Evolutionary conservation across 2,797 vertebrate genomes (phyloP), one percentile per base, ranked within the genome.

Genomic region (Neostethus bicornis): DNA sequence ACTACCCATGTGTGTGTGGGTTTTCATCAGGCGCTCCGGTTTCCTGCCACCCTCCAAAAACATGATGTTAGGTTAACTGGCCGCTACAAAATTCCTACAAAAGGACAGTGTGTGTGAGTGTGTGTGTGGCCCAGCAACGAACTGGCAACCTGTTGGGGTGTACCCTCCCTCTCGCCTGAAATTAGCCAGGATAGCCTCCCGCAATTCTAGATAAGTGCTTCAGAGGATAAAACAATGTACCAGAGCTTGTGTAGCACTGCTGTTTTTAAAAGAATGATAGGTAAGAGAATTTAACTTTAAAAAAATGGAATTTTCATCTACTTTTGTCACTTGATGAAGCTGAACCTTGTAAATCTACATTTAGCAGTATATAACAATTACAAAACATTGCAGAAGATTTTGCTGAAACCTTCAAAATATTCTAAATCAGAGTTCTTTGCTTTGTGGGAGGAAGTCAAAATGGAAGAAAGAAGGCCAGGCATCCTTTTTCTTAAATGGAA

Each of bases 361-460:
- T 88, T 87, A 84, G 72, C 85, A 80, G 80, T n/a, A n/a, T n/a
- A n/a, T n/a, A n/a, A 79, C 81, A 85, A n/a, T 84, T 85, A 84
- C 66, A 69, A 73, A 55, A 65, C 70, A 57, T 80, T 72, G 73
- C 79, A 74, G 80, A 81, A 87, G 73, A 77, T 58, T 64, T 58
- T 77, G 79, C 79, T 77, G 71, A 66, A 78, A 84, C 74, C 67
- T 69, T 65, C 61, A 43, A 52, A 73, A 68, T 39, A 60, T 59
- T 57, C 57, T 28, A 61, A 5, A 54, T 66, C 66, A 32, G 64
- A 66, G 57, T 66, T 77, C 49, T 48, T 58, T 50, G 55, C 66
- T 70, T 66, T 71, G 67, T 55, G 80, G 75, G 31, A 68, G 44
- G 26, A 63, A 77, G 70, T 51, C 75, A 85, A 89, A 81, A 90